phyloP scores from a whole-genome alignment of 2,113 vertebrate genomes.

The Microtus ochrogaster region DNA sequence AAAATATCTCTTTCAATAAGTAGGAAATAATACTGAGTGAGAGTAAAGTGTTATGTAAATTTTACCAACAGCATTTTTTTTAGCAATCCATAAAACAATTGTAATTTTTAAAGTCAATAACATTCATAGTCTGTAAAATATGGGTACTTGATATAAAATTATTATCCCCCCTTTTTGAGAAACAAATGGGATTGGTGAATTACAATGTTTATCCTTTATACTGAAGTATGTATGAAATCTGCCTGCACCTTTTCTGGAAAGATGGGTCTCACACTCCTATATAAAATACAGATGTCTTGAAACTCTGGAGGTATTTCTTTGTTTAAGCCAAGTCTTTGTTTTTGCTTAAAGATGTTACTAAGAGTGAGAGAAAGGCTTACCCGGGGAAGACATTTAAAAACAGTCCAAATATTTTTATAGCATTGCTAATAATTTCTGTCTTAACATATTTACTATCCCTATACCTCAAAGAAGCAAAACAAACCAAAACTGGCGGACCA shows the following conservation, averaged over 20 bases:
- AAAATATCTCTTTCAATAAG: conserved; percentile 53
- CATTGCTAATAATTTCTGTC: background rate
- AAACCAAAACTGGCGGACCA: background rate
- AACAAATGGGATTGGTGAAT: conserved; percentile 53
- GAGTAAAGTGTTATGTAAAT: conserved; percentile 52
- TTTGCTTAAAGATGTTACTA: conserved; percentile 9
- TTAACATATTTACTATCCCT: background rate
- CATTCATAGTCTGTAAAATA: conserved; percentile 60
- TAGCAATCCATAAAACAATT: conserved; percentile 61
- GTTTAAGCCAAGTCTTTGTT: background rate
- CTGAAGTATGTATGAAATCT: conserved; percentile 51
- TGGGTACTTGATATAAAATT: conserved; percentile 55
- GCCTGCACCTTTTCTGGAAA: conserved; percentile 29
- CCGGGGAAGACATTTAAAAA: background rate
- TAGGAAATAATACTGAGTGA: conserved; percentile 64
- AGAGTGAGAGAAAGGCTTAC: background rate
- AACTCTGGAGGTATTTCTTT: conserved; percentile 39
- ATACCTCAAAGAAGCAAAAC: background rate
- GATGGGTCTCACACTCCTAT: conserved; percentile 37
- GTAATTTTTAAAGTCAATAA: conserved; percentile 1
- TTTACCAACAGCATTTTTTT: conserved; percentile 49
- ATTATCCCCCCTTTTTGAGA: conserved; percentile 27
- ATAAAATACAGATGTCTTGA: conserved; percentile 41
- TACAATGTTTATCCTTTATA: conserved; percentile 32
- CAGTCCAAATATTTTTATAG: background rate